A percentile compares a stretch with the other conserved stretches of the same genome.
Evolutionary conservation across 2,888 invertebrate species (phyloP).

Genomic region (Pollenia angustigena): DNA sequence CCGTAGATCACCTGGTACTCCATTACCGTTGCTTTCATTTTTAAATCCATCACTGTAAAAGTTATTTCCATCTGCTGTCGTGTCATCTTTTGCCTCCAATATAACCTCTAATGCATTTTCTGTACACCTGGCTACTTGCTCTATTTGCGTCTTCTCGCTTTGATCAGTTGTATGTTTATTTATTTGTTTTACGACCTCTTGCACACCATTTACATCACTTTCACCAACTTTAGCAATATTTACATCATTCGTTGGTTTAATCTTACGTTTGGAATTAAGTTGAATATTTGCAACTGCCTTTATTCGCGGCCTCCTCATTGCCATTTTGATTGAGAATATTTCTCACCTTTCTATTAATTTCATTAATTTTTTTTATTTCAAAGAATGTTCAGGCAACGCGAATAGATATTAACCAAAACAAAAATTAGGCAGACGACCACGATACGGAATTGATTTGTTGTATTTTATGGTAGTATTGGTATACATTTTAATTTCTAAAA

Average conservation of each 20-base stretch:
- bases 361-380: conserved; percentile 50
- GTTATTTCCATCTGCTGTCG: conserved; percentile 51
- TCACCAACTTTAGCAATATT: conserved; percentile 30
- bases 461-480: too few species aligned
- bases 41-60: not conserved
- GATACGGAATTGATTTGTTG: not conserved
- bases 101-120: conserved; percentile 27
- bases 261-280: conserved; percentile 60
- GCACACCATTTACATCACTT: conserved; percentile 15
- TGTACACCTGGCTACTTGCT: not conserved
- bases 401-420: conserved; percentile 41
- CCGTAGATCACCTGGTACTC: not conserved
- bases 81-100: conserved; percentile 20
- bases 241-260: conserved; percentile 57
- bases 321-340: conserved; percentile 82
- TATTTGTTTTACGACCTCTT: conserved; percentile 7
- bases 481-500: too few species aligned
- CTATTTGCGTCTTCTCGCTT: not conserved
- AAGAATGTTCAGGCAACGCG: conserved; percentile 36
- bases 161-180: not conserved
- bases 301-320: conserved; percentile 89
- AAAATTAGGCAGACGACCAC: conserved; percentile 61
- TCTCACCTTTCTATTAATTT: conserved; percentile 50
- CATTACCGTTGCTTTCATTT: not conserved
- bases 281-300: conserved; percentile 87